Evolutionary conservation across 2,888 invertebrate genomes (phyloP).

Genomic region (Eumerus sabulonum): DNA sequence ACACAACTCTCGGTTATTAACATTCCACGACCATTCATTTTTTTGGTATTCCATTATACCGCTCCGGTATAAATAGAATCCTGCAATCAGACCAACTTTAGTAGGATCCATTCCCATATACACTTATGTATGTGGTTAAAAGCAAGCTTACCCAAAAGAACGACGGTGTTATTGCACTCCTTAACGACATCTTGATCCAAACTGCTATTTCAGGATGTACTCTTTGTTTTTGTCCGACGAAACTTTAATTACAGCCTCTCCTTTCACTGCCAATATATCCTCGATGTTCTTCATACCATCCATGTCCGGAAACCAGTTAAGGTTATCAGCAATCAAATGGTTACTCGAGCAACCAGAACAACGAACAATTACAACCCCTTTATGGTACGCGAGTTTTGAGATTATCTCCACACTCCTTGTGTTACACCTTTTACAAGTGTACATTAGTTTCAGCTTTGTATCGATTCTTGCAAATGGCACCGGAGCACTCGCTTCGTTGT

Average conservation of each 20-base stretch:
- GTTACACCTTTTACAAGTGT: conserved; percentile 94
- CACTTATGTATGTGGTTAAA: too few species aligned
- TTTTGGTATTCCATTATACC: too few species aligned
- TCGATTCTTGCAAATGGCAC: conserved; percentile 73
- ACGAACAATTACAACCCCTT: conserved; percentile 94
- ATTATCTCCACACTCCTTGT: conserved; percentile 89
- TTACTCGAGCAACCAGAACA: conserved; percentile 93
- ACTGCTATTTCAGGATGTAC: conserved; percentile 34
- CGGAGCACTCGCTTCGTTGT: conserved; percentile 8
- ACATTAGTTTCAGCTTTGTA: conserved; percentile 85
- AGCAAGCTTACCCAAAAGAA: too few species aligned
- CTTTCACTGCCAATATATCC: conserved; percentile 91
- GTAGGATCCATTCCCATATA: too few species aligned
- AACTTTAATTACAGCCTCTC: conserved; percentile 86
- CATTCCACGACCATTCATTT: too few species aligned
- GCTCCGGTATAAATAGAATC: too few species aligned
- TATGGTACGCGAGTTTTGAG: conserved; percentile 90
- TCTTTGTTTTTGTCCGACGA: conserved; percentile 20
- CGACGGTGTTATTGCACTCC: too few species aligned
- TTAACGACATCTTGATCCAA: too few species aligned
- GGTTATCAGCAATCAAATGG: conserved; percentile 97
- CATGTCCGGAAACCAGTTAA: conserved; percentile 94
- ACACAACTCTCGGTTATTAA: neutral
- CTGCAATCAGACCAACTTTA: too few species aligned
- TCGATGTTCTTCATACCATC: conserved; percentile 91